These are phyloP conservation scores for Drosophila kikkawai DNA, from an alignment of 1,140 invertebrate genomes.

Conservation along the genomic window DNA sequence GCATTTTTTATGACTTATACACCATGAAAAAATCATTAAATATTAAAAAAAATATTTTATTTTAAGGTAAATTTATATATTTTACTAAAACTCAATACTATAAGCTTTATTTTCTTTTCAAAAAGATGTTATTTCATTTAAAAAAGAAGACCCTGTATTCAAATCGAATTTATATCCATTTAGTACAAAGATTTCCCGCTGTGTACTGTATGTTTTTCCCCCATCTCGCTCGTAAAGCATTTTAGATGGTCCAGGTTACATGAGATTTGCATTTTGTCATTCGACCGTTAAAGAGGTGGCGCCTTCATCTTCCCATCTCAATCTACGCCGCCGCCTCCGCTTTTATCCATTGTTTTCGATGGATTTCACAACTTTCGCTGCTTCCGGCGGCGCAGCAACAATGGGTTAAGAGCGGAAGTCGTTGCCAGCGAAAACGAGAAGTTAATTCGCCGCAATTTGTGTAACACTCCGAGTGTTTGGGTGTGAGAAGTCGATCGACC, in stretches of 20 bases:
- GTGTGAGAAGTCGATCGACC: conserved; percentile 51
- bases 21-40: neutral
- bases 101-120: neutral
- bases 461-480: conserved; percentile 22
- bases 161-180: neutral
- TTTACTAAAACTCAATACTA: neutral
- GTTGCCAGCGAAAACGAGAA: conserved; percentile 65
- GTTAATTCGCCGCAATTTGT: conserved; percentile 78
- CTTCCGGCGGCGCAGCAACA: conserved; percentile 67
- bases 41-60: neutral
- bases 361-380: conserved; percentile 81
- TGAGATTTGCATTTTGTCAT: conserved; percentile 66
- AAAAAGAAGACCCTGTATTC: neutral
- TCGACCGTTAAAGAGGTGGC: conserved; percentile 40
- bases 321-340: conserved; percentile 1
- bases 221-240: conserved; percentile 44
- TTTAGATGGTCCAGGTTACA: conserved; percentile 43
- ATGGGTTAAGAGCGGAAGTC: conserved; percentile 75
- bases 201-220: conserved; percentile 18
- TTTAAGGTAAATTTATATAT: neutral
- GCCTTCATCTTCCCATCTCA: conserved; percentile 7
- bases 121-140: neutral
- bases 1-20: neutral
- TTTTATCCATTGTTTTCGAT: conserved; percentile 37
- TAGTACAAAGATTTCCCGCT: neutral